Evolutionary conservation across 2,113 vertebrate species (phyloP).

Genomic region (Myotis davidii): DNA sequence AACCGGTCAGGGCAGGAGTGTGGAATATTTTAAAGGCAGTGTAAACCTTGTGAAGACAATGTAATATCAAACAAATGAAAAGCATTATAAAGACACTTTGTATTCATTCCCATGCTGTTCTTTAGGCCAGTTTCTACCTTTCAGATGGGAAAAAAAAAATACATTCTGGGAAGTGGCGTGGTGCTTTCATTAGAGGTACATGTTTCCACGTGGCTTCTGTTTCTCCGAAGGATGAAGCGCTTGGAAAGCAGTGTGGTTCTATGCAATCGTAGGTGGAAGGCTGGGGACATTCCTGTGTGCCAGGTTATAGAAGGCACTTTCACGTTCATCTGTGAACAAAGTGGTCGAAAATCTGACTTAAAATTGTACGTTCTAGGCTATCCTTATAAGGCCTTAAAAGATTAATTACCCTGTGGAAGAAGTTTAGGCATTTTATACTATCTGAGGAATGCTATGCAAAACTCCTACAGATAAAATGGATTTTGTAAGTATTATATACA

Average conservation of each 20-base stretch:
- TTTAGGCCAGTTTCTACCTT: not conserved
- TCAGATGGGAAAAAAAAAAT: not conserved
- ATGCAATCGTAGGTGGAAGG: not conserved
- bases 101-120: not conserved
- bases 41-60: not conserved
- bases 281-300: not conserved
- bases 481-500: not conserved
- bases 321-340: not conserved
- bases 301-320: not conserved
- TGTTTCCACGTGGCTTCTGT: not conserved
- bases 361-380: conserved; percentile 28
- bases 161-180: not conserved
- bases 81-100: not conserved
- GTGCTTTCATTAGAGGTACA: not conserved
- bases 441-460: not conserved
- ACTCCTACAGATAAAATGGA: not conserved
- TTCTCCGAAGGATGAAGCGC: not conserved
- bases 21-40: not conserved
- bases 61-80: not conserved
- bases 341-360: conserved; percentile 48
- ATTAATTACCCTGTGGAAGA: conserved; percentile 18
- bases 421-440: not conserved
- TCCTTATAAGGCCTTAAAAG: conserved; percentile 28
- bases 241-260: not conserved
- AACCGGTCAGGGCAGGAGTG: not conserved